Evolutionary conservation across 1,140 invertebrate genomes (phyloP), one percentile per base, ranked within the genome.

Genomic region (Parapsyche elsis): DNA sequence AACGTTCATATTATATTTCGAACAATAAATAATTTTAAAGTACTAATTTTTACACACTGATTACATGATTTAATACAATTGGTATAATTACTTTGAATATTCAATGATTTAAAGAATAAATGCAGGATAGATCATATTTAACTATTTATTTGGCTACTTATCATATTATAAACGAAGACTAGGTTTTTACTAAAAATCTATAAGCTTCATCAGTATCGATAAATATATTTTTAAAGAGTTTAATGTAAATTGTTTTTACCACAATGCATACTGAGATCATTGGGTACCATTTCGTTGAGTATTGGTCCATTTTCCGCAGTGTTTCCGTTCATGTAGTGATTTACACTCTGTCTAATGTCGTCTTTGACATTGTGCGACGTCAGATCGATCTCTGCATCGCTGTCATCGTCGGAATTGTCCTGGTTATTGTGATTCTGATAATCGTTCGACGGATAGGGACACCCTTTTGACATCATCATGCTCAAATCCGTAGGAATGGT

Each of bases 371-470:
- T 88, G 79, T 89, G 88, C 10, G 88, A 89, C 0, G 88, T 89
- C 0, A 89, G 84, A 86, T 89, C 88, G 44, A 89, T 89, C 85
- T 89, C 88, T 0, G 88, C 85, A 78, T 89, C 88, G 77, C 86
- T 88, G 70, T 89, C 88, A 64, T 88, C 88, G 57, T 88, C 87
- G 21, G 80, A 81, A 30, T 85, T 86, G 0, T 80, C 80, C 23
- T 86, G 86, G 73, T 85, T 86, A 1, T 87, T 85, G 67, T 87
- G 86, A 0, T 87, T 87, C 78, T 88, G 85, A 5, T 88, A 85
- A 4, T 85, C 64, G 26, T 86, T 84, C 53, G 84, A 84, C 0
- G 81, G 84, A 21, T 84, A 79, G 23, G 84, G 85, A 0, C 87
- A 81, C 86, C 88, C 84, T 84, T 85, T 81, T 9, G 81, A 67